Evolutionary conservation across 2,888 invertebrate genomes (phyloP), one percentile per base, ranked within the genome.

Genomic region (Gibbula magus): DNA sequence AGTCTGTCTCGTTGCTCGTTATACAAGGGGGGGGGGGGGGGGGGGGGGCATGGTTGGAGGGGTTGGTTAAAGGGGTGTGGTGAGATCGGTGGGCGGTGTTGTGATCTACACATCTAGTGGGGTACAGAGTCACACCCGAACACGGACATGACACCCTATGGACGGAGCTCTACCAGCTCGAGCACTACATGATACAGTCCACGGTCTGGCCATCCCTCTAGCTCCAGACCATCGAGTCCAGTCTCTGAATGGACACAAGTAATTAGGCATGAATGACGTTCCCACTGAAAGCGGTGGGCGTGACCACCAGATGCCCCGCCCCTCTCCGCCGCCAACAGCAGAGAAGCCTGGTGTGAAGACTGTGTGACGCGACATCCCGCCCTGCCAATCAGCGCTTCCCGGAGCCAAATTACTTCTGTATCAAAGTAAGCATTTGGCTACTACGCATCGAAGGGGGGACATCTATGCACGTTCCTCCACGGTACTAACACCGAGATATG

Each of bases 211-310:
- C 13, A 45, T 45, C 45, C 45, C 45, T 45, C 45, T n/a, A n/a
- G n/a, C n/a, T n/a, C 5, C 4, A 70, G n/a, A 39, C 39, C 10
- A 35, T 70, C 16, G n/a, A 39, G 70, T 29, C 32, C 39, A 4
- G 13, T 32, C 70, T 16, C 29, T 70, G 70, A 70, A 70, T 70
- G 70, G 70, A 70, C 70, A 18, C 32, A 35, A 32, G 52, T 54
- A 75, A 75, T 75, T 75, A 75, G 54, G 54, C 32, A 18, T 75
- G 75, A 75, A 75, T 75, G 75, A 75, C 75, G 35, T 35, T 20
- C 70, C 29, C 20, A 20, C 20, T 70, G 70, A 70, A 70, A 75
- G 54, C 18, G 16, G 53, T 32, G 75, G 75, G 75, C 54, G 75
- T 53, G 35, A 54, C 75, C 54, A 54, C 16, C n/a, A 29, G 8